Evolutionary conservation across 2,113 vertebrate genomes (phyloP).

Genomic region (Ursus arctos): DNA sequence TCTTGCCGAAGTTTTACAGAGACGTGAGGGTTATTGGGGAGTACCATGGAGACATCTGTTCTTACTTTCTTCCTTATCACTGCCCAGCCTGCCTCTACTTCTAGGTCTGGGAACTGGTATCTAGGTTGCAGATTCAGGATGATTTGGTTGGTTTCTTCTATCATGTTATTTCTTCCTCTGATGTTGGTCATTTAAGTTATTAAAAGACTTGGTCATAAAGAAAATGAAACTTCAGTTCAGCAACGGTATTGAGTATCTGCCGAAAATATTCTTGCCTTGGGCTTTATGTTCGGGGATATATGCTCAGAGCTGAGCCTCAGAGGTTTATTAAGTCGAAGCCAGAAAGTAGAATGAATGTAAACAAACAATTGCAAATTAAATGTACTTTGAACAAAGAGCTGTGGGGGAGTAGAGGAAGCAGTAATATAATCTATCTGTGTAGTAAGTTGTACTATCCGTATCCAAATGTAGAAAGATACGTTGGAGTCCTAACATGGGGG

Average conservation of each 20-base stretch:
- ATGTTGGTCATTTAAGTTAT: background rate
- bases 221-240: conserved; percentile 37
- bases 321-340: background rate
- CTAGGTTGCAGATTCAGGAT: background rate
- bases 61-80: background rate
- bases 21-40: background rate
- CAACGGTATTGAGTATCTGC: background rate
- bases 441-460: background rate
- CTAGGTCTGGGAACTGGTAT: background rate
- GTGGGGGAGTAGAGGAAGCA: background rate
- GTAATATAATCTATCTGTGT: background rate
- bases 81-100: background rate
- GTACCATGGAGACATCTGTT: background rate
- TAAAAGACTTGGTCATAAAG: conserved; percentile 9
- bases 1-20: background rate
- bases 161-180: background rate
- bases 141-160: background rate
- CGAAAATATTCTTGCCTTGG: background rate
- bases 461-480: background rate
- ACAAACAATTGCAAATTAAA: background rate
- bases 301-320: background rate
- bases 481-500: background rate
- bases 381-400: background rate
- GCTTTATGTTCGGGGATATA: background rate
- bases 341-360: background rate